phyloP scores from a whole-genome alignment of 1,140 invertebrate genomes.

The Bombus turneri region DNA sequence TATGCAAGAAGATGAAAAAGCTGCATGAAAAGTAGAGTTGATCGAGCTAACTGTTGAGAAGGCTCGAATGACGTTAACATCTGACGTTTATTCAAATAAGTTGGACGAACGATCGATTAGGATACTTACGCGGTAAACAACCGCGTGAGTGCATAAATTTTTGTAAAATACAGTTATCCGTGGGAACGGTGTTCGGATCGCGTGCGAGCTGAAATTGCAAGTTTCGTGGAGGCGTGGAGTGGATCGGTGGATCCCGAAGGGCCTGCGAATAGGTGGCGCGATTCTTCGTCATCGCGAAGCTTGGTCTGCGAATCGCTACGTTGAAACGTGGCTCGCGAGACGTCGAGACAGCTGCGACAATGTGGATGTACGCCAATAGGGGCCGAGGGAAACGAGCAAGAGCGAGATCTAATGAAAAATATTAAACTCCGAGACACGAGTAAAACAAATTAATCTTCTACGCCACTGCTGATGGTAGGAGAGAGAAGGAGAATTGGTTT shows the following conservation, averaged over 20 bases:
- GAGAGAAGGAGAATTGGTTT: background rate
- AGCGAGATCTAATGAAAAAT: constrained; percentile 63
- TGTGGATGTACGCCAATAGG: constrained; percentile 36
- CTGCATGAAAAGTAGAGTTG: too few relatives aligned
- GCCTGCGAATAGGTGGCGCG: background rate
- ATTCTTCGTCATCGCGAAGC: background rate
- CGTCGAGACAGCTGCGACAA: constrained; percentile 15
- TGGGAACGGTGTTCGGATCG: background rate
- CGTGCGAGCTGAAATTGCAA: constrained; percentile 23
- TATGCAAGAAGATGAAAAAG: too few relatives aligned
- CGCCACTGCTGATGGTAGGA: constrained; percentile 34
- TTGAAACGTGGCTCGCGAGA: background rate
- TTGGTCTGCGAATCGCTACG: background rate
- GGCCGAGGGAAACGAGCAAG: constrained; percentile 30
- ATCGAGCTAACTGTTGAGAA: too few relatives aligned
- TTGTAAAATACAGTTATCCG: background rate
- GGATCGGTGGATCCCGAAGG: background rate
- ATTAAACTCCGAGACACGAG: constrained; percentile 62
- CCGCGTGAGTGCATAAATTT: background rate
- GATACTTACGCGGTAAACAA: background rate
- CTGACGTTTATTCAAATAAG: background rate
- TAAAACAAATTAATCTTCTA: constrained; percentile 63
- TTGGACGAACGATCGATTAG: background rate
- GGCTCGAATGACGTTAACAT: too few relatives aligned
- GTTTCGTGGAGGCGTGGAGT: background rate